Evolutionary conservation across 1,140 invertebrate genomes (phyloP).

Genomic region (Catajapyx aquilonaris): DNA sequence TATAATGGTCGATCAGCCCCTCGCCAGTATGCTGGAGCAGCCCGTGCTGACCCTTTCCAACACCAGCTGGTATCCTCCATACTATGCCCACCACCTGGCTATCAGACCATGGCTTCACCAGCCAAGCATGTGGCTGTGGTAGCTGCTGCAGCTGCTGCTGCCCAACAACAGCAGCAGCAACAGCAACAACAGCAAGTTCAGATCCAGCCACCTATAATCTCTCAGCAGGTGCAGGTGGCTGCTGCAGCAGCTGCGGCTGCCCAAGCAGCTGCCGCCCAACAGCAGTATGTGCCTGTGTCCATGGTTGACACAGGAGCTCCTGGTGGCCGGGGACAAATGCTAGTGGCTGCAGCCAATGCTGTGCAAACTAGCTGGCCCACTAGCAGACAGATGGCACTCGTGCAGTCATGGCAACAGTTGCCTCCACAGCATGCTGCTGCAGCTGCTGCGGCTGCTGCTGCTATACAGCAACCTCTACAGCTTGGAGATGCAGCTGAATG

Average conservation of each 20-base stretch:
- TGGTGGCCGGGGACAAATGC: slow-evolving; percentile 43
- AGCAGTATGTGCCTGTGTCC: slow-evolving; percentile 79
- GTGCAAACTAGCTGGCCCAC: slow-evolving; percentile 59
- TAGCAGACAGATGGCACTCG: slow-evolving; percentile 47
- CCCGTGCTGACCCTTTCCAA: slow-evolving; percentile 50
- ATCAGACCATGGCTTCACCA: slow-evolving; percentile 61
- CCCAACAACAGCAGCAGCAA: slow-evolving; percentile 39
- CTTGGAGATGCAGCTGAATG: slow-evolving; percentile 45
- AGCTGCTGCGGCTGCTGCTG: slow-evolving; percentile 52
- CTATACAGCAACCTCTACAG: slow-evolving; percentile 40
- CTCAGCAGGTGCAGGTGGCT: slow-evolving; percentile 41
- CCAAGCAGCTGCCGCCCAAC: slow-evolving; percentile 36
- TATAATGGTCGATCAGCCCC: slow-evolving; percentile 50
- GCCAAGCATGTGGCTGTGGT: slow-evolving; percentile 79
- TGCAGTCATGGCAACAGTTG: slow-evolving; percentile 67
- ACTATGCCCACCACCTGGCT: slow-evolving; percentile 51
- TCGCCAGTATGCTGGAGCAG: slow-evolving; percentile 33
- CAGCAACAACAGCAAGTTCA: slow-evolving; percentile 36
- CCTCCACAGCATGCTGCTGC: slow-evolving; percentile 45
- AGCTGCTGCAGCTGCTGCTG: slow-evolving; percentile 18
- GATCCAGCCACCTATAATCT: slow-evolving; percentile 33
- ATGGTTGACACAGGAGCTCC: slow-evolving; percentile 62
- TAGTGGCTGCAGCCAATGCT: slow-evolving; percentile 47
- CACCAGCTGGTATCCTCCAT: slow-evolving; percentile 79
- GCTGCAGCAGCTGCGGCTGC: slow-evolving; percentile 14